Evolutionary conservation across 2,797 vertebrate species (phyloP).

Genomic region (Crocodylus rhombifer): DNA sequence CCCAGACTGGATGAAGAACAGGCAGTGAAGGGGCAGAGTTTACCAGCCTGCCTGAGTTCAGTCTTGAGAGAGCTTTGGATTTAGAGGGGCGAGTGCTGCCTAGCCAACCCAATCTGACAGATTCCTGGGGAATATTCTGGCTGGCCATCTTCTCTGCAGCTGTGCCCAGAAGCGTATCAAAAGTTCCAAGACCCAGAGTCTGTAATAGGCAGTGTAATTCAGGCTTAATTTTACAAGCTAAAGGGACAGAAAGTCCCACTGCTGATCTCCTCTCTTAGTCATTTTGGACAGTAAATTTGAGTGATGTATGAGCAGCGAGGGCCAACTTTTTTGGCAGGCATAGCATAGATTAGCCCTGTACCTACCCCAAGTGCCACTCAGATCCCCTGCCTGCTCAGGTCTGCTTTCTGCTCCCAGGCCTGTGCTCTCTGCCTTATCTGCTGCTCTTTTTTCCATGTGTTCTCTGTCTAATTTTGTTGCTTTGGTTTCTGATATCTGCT

Average conservation of each 20-base stretch:
- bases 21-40: background rate
- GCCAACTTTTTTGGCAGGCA: no score
- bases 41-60: background rate
- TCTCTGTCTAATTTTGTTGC: no score
- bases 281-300: constrained; percentile 19
- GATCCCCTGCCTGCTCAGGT: no score
- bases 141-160: background rate
- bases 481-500: no score
- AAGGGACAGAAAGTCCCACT: background rate
- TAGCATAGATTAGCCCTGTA: background rate
- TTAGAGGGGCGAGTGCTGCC: background rate
- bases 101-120: background rate
- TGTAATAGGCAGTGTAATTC: background rate
- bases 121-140: background rate
- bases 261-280: background rate
- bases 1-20: background rate
- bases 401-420: no score
- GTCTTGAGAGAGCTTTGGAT: background rate
- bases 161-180: background rate
- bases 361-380: no score
- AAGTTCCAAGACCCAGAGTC: background rate
- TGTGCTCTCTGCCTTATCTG: background rate
- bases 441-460: no score
- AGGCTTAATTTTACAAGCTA: background rate
- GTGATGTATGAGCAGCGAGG: background rate